These are phyloP conservation scores for Chymomyza fuscimana DNA, from an alignment of 2,888 invertebrate genomes.

Conservation along the genomic window DNA sequence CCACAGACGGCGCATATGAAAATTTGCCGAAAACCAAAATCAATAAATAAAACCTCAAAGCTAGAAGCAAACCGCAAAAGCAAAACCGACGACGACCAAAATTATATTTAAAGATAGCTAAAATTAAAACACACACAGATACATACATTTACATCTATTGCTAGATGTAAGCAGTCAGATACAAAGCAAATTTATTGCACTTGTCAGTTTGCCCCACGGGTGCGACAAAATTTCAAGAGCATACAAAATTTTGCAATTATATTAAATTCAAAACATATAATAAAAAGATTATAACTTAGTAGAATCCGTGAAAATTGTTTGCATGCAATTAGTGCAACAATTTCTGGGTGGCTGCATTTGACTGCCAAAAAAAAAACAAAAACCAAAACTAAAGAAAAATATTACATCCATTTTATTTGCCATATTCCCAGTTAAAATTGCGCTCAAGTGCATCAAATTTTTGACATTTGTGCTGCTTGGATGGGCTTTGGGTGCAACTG, in stretches of 20 bases:
- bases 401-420: constrained; percentile 23
- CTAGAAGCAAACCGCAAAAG: constrained; percentile 17
- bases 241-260: constrained; percentile 10
- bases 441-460: constrained; percentile 21
- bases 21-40: constrained; percentile 59
- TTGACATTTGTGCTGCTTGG: constrained; percentile 56
- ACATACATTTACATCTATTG: constrained; percentile 11
- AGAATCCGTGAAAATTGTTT: constrained; percentile 20
- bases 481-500: constrained; percentile 46
- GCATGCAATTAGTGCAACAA: constrained; percentile 50
- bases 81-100: constrained; percentile 31
- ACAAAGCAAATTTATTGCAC: constrained; percentile 46
- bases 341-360: constrained; percentile 39
- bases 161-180: constrained; percentile 7
- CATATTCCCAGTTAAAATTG: constrained; percentile 12
- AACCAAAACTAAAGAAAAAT: too few relatives aligned
- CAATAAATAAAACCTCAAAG: constrained; percentile 57
- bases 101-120: constrained; percentile 52
- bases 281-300: not conserved
- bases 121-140: constrained; percentile 45
- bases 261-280: not conserved
- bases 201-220: constrained; percentile 27
- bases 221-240: constrained; percentile 23
- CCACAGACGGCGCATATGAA: constrained; percentile 18
- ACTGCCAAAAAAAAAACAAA: constrained; percentile 19